These are phyloP conservation scores for Aphrophora alni DNA, from an alignment of 2,888 invertebrate species.

Conservation along the genomic window DNA sequence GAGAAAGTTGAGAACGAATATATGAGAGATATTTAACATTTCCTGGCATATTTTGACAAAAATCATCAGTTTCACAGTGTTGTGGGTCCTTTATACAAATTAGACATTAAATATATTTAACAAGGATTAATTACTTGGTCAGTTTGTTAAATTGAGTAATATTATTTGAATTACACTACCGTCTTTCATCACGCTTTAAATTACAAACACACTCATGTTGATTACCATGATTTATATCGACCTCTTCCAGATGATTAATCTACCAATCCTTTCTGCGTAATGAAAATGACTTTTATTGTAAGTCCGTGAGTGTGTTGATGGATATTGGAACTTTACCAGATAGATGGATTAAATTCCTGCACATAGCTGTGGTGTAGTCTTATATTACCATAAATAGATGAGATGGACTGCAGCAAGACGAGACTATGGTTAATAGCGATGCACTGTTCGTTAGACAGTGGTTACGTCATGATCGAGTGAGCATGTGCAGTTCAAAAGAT, in stretches of 20 bases:
- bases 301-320: neutral
- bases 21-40: too few species aligned
- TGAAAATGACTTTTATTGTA: constrained; percentile 6
- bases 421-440: neutral
- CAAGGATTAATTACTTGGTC: too few species aligned
- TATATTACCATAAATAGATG: neutral
- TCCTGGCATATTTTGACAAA: too few species aligned
- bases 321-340: constrained; percentile 9
- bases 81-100: too few species aligned
- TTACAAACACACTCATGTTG: neutral
- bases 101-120: too few species aligned
- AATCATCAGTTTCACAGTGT: too few species aligned
- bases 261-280: neutral
- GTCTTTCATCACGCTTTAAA: neutral
- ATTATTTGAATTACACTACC: neutral
- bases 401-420: neutral
- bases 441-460: neutral
- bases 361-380: neutral
- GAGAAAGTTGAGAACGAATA: too few species aligned
- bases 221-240: neutral
- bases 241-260: neutral
- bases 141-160: too few species aligned
- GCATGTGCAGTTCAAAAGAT: neutral
- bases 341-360: neutral
- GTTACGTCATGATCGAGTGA: neutral